phyloP scores from a whole-genome alignment of 2,888 invertebrate species.

The Aspidapion aeneum region DNA sequence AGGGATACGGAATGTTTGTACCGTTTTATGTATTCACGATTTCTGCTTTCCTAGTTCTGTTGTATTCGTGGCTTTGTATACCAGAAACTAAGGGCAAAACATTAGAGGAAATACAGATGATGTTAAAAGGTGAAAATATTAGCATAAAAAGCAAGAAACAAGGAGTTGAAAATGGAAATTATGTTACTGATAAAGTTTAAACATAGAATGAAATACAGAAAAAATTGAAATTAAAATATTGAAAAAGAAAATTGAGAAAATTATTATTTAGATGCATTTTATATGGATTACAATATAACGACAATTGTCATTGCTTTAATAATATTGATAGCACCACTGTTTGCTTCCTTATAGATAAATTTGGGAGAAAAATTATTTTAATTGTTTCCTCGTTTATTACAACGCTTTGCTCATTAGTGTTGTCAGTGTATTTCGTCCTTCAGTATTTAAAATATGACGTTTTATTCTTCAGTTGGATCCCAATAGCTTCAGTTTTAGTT shows the following conservation, averaged over 20 bases:
- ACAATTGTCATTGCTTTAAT: conserved; percentile 42
- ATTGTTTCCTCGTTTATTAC: conserved; percentile 39
- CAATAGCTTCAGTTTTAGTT: conserved; percentile 39
- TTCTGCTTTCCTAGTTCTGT: conserved; percentile 36
- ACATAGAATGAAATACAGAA: too few relatives aligned
- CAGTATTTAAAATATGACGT: conserved; percentile 36
- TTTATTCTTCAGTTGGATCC: conserved; percentile 31
- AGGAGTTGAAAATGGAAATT: not conserved
- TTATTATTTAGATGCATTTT: too few relatives aligned
- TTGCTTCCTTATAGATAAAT: conserved; percentile 40
- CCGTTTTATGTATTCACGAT: conserved; percentile 42
- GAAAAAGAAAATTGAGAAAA: too few relatives aligned
- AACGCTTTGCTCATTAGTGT: conserved; percentile 35
- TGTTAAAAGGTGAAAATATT: conserved; percentile 36
- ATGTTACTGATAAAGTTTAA: not conserved
- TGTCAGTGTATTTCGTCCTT: conserved; percentile 42
- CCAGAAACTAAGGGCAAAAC: conserved; percentile 45
- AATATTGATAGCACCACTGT: conserved; percentile 39
- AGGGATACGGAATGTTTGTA: conserved; percentile 38
- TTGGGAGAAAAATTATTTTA: conserved; percentile 41
- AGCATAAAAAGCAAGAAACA: not conserved
- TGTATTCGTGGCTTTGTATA: conserved; percentile 38
- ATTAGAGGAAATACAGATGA: conserved; percentile 43
- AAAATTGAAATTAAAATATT: too few relatives aligned
- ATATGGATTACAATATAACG: conserved; percentile 36